Evolutionary conservation across 2,888 invertebrate genomes (phyloP).

Genomic region (Pachydiplax longipennis): DNA sequence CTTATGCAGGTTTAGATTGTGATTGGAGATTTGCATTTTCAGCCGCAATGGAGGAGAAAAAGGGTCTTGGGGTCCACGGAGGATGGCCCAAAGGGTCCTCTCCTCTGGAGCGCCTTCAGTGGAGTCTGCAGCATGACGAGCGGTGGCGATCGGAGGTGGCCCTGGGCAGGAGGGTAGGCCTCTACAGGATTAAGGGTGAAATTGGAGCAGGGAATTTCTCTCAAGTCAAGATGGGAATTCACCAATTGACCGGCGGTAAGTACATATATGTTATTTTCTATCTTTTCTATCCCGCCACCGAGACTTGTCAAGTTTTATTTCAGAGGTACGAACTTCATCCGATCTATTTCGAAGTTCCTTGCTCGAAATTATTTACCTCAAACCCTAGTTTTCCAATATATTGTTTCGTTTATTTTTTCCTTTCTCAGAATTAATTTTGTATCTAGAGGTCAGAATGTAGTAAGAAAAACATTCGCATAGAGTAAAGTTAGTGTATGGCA

Average conservation of each 20-base stretch:
- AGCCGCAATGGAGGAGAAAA: background rate
- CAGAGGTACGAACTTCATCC: too few relatives aligned
- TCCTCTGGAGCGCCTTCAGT: constrained; percentile 64
- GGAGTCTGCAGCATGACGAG: constrained; percentile 63
- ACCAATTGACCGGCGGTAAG: constrained; percentile 75
- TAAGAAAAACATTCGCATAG: too few relatives aligned
- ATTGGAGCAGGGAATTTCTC: constrained; percentile 81
- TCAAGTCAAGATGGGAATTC: constrained; percentile 77
- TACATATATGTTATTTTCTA: background rate
- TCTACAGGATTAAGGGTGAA: constrained; percentile 77
- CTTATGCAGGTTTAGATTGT: background rate
- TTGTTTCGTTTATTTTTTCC: too few relatives aligned
- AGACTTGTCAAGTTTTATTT: too few relatives aligned
- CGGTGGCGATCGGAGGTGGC: constrained; percentile 67
- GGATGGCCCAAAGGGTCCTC: constrained; percentile 11
- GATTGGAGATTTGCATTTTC: too few relatives aligned
- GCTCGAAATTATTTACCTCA: too few relatives aligned
- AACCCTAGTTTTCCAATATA: too few relatives aligned
- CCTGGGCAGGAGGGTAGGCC: constrained; percentile 76
- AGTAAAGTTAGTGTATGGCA: too few relatives aligned
- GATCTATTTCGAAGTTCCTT: too few relatives aligned
- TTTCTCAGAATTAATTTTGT: too few relatives aligned
- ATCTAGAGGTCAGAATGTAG: too few relatives aligned
- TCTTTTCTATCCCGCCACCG: too few relatives aligned
- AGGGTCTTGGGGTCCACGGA: background rate